Conservation (phyloP, 2,797 vertebrate species). For the Phrynocephalus forsythii region DNA sequence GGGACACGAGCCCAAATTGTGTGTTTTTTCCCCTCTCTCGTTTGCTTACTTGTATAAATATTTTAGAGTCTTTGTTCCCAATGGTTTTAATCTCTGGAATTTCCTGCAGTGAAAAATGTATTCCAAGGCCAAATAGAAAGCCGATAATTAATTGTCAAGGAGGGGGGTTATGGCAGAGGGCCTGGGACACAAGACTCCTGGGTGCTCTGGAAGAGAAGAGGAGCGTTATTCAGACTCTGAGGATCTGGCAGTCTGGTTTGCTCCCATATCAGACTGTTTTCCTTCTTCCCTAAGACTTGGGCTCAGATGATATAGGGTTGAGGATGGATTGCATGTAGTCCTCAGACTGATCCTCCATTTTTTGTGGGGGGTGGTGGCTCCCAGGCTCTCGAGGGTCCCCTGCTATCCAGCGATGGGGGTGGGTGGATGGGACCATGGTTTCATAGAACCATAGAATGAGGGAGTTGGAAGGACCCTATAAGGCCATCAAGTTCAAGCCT, state of each 20-base stretch:
- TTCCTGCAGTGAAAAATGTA: constrained; percentile 28
- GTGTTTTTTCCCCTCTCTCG: background rate
- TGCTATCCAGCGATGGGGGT: no score
- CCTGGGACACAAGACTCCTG: constrained; percentile 12
- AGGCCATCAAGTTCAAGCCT: no score
- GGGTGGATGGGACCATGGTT: no score
- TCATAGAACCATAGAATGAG: no score
- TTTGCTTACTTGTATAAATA: constrained; percentile 31
- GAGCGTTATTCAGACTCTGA: background rate
- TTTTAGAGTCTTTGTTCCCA: constrained; percentile 36
- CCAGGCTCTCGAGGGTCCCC: background rate
- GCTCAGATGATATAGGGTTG: background rate
- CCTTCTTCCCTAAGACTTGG: background rate
- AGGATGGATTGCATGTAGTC: no score
- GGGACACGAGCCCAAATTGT: background rate
- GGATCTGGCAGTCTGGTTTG: no score
- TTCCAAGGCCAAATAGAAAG: constrained; percentile 13
- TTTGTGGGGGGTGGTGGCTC: background rate
- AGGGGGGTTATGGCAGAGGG: constrained; percentile 23
- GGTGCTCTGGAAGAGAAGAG: background rate
- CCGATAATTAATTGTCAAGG: constrained; percentile 30
- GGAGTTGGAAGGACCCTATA: no score
- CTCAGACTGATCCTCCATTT: background rate
- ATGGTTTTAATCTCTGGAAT: constrained; percentile 44
- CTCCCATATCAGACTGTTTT: no score